A percentile compares a stretch with the other conserved stretches of the same genome.
These are phyloP conservation scores for Phodopus roborovskii DNA, from an alignment of 2,113 vertebrate species.

Conservation along the genomic window DNA sequence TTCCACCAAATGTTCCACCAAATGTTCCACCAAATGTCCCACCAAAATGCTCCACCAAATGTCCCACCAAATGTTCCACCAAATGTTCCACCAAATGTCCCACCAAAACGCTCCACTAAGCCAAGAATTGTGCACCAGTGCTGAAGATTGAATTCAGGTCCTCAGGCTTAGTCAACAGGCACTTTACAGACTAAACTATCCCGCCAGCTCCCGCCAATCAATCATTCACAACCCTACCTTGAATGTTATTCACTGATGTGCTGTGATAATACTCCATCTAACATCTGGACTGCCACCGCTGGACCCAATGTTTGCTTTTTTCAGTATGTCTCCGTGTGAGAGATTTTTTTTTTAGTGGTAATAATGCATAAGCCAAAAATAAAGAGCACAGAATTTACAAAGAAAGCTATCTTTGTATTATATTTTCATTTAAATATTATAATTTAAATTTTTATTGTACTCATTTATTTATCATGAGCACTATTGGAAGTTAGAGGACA, in stretches of 20 bases:
- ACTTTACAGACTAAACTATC: not conserved
- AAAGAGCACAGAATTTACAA: constrained; percentile 26
- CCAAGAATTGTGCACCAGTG: not conserved
- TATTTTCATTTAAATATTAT: not conserved
- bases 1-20: not conserved
- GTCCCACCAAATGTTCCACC: not conserved
- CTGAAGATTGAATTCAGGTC: not conserved
- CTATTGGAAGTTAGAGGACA: not conserved
- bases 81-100: not conserved
- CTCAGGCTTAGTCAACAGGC: not conserved
- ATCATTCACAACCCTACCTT: not conserved
- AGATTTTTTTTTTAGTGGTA: constrained; percentile 12
- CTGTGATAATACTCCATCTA: not conserved
- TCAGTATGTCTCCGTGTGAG: constrained; percentile 8
- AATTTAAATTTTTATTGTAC: not conserved
- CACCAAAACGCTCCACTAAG: not conserved
- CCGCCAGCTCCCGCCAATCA: not conserved
- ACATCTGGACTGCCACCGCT: not conserved
- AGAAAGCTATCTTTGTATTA: not conserved
- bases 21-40: not conserved
- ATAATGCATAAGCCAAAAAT: not conserved
- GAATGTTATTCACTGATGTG: not conserved
- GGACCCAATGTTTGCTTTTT: not conserved
- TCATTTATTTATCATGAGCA: not conserved
- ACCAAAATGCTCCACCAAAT: not conserved